phyloP scores from a whole-genome alignment of 2,797 vertebrate species.

The Gorsachius magnificus region DNA sequence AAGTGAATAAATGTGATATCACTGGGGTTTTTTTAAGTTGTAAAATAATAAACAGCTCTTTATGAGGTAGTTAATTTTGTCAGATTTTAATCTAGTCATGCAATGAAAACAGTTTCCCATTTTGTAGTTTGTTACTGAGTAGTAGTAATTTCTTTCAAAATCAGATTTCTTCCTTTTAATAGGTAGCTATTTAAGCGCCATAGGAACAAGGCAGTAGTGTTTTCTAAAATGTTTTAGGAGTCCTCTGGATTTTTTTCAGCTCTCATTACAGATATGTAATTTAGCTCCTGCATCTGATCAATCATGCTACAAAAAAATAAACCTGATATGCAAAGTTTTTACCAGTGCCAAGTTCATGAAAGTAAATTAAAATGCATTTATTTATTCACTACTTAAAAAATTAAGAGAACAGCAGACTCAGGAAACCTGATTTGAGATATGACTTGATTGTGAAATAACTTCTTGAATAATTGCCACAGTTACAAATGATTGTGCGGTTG shows the following conservation, averaged over 20 bases:
- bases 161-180: slow-evolving; percentile 25
- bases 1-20: neutral
- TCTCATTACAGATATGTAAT: neutral
- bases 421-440: neutral
- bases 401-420: neutral
- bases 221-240: slow-evolving; percentile 14
- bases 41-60: slow-evolving; percentile 30
- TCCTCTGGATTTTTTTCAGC: neutral
- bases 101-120: slow-evolving; percentile 1
- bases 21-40: neutral
- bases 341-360: neutral
- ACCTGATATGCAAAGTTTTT: neutral
- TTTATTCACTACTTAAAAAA: slow-evolving; percentile 18
- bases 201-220: slow-evolving; percentile 46
- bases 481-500: neutral
- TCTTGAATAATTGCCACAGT: neutral
- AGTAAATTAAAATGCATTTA: neutral
- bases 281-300: slow-evolving; percentile 2
- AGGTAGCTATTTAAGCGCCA: slow-evolving; percentile 19
- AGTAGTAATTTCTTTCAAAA: slow-evolving; percentile 38
- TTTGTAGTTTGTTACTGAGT: slow-evolving; percentile 6
- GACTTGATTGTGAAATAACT: slow-evolving; percentile 13
- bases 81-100: slow-evolving; percentile 20
- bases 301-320: neutral
- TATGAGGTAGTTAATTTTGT: slow-evolving; percentile 12